These are phyloP conservation scores for Butastur rufipennis DNA, from an alignment of 2,113 vertebrate species.

Conservation along the genomic window DNA sequence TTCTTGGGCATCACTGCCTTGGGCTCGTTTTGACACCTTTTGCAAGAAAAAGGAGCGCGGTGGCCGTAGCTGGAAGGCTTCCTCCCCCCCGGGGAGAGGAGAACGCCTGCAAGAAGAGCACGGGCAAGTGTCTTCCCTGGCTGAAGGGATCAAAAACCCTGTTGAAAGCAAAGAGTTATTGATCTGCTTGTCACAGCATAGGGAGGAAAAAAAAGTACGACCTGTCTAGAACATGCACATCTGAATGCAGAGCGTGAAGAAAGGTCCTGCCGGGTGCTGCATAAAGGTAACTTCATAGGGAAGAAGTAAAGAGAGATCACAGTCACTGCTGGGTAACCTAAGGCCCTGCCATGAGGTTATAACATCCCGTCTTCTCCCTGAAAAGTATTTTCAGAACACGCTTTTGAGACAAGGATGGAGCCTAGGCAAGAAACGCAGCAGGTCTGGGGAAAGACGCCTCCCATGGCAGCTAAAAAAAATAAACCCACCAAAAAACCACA, in stretches of 20 bases:
- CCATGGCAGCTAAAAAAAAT: accelerated
- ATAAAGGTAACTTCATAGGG: background rate
- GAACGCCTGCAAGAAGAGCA: background rate
- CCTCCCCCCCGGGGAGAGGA: background rate
- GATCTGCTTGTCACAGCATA: background rate
- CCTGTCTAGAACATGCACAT: background rate
- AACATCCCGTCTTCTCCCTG: background rate
- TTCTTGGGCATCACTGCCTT: background rate
- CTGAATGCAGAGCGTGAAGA: background rate
- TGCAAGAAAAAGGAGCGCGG: accelerated
- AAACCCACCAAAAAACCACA: background rate
- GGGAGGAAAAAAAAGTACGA: background rate
- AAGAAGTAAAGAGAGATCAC: background rate
- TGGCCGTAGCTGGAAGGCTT: background rate
- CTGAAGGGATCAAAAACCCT: background rate
- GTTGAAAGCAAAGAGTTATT: background rate
- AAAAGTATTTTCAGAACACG: background rate
- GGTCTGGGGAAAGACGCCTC: background rate
- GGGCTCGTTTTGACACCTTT: background rate
- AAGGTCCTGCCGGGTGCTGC: background rate
- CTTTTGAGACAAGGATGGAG: background rate
- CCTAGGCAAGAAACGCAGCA: background rate
- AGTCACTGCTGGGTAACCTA: background rate
- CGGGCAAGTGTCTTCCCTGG: accelerated
- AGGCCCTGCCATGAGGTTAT: background rate